These are phyloP conservation scores for Oenanthe melanoleuca DNA, from an alignment of 2,113 vertebrate species.

Conservation along the genomic window DNA sequence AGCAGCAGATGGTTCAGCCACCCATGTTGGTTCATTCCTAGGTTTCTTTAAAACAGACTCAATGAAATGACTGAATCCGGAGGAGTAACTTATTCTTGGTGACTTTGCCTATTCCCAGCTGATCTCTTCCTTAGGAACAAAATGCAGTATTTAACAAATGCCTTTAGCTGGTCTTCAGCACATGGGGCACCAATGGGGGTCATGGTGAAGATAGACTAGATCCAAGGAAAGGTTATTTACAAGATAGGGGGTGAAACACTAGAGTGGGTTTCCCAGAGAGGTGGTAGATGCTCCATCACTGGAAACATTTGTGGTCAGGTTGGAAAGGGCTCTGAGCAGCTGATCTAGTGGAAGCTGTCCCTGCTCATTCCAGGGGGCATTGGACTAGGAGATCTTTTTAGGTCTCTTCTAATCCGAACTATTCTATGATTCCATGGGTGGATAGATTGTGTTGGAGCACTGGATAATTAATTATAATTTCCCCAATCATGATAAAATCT, in stretches of 20 bases:
- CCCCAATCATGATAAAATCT: not conserved
- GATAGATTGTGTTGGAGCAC: not conserved
- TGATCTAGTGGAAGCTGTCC: not conserved
- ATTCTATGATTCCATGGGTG: not conserved
- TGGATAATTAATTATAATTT: not conserved
- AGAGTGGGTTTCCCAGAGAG: not conserved
- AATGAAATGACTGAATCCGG: not conserved
- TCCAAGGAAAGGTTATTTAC: not conserved
- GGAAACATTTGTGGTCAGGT: not conserved
- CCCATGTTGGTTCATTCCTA: not conserved
- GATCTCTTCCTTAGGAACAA: not conserved
- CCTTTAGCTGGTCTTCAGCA: not conserved
- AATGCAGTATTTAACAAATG: not conserved
- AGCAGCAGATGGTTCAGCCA: not conserved
- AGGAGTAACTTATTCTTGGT: not conserved
- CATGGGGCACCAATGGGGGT: rapidly evolving
- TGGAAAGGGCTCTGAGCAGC: not conserved
- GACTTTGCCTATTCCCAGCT: not conserved
- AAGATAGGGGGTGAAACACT: rapidly evolving
- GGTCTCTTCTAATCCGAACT: not conserved
- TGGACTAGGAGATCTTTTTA: not conserved
- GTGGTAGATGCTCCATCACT: not conserved
- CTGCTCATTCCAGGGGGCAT: not conserved
- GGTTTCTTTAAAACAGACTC: not conserved
- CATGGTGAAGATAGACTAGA: not conserved